Evolutionary conservation across 2,797 vertebrate species (phyloP), one percentile per base, ranked within the genome.

Genomic region (Eulemur rubriventer): DNA sequence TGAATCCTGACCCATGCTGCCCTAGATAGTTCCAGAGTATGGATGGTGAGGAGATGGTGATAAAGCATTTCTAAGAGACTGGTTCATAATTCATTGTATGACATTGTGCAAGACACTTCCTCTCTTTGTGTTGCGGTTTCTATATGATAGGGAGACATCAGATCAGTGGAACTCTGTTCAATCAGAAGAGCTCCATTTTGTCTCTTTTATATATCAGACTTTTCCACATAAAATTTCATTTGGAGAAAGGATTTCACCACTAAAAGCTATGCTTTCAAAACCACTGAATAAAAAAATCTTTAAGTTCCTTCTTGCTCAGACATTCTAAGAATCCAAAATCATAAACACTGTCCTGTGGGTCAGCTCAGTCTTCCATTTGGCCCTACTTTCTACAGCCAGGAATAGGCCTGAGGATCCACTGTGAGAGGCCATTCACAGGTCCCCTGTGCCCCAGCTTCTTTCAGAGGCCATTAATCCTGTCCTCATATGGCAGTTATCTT

Each of bases 31-130:
- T 82, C 82, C 20, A 3, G 78, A 89, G 26, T 52, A 82, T 30
- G 20, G 16, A 95, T 87, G 67, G 52, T 10, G 6, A 70, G 57
- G 41, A 93, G 61, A 55, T 91, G 76, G 73, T 92, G 82, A 85
- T 57, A 70, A 89, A 82, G 65, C 70, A 84, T 41, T 96, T 89
- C 84, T 85, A 76, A 92, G 43, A 94, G 43, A 78, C 67, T 59
- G 38, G n/a, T 92, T 97, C 89, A 82, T 93, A 85, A 96, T 85
- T 92, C 81, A 96, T 30, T 65, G 35, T 72, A 48, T 82, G 84
- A 94, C 85, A 72, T 96, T 93, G 81, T 92, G 30, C 5, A 76
- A 93, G 80, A 81, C 50, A 94, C 24, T 95, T 85, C 81, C 41
- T 91, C 57, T 38, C n/a, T 83, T 89, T 73, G 46, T 93, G 65